Evolutionary conservation across 1,140 invertebrate genomes (phyloP).

Genomic region (Drosophila funebris): DNA sequence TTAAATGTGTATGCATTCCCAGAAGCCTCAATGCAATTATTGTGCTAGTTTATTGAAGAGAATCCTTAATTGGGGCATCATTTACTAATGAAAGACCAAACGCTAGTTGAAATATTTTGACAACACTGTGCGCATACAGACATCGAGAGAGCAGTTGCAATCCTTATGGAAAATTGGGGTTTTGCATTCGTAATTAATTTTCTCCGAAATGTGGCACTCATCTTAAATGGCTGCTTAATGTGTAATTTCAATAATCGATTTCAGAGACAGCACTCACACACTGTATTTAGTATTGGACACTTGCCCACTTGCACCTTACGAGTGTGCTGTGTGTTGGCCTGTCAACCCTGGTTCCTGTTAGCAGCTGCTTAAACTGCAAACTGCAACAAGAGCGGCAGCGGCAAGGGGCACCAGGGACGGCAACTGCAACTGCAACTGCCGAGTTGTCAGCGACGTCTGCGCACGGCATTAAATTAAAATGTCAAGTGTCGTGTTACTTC

Average conservation of each 20-base stretch:
- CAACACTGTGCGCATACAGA: background rate
- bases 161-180: background rate
- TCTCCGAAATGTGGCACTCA: constrained; percentile 18
- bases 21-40: background rate
- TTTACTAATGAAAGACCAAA: constrained; percentile 17
- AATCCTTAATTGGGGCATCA: constrained; percentile 12
- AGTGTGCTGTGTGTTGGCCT: constrained; percentile 3
- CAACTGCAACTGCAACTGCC: constrained; percentile 6
- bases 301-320: constrained; percentile 3
- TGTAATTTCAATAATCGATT: constrained; percentile 43
- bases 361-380: constrained; percentile 28
- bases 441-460: constrained; percentile 43
- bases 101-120: background rate
- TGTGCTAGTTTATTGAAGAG: constrained; percentile 2
- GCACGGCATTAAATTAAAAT: constrained; percentile 80
- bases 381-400: background rate
- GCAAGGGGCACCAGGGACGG: background rate
- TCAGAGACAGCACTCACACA: background rate
- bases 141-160: background rate
- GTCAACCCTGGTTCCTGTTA: constrained; percentile 48
- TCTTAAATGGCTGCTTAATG: constrained; percentile 7
- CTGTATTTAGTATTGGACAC: constrained; percentile 4
- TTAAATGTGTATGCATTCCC: background rate
- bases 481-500: constrained; percentile 80
- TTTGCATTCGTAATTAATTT: constrained; percentile 38